Evolutionary conservation across 2,888 invertebrate species (phyloP).

Genomic region (Dasypolia templi): DNA sequence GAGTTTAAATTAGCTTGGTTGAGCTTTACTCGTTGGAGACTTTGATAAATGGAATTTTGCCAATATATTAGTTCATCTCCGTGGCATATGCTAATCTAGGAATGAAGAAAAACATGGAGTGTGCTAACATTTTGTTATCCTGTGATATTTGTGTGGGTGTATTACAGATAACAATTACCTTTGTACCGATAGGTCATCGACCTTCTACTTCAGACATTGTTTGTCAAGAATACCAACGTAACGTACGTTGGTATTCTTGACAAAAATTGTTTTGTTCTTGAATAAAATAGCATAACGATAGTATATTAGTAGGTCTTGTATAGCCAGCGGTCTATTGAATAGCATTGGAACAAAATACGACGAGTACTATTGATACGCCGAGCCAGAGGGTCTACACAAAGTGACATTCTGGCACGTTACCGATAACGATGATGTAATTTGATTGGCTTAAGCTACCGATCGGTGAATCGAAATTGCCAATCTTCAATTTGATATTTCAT

Average conservation of each 20-base stretch:
- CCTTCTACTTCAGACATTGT: neutral
- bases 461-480: no score
- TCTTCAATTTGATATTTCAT: no score
- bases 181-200: neutral
- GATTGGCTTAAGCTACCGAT: neutral
- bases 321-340: neutral
- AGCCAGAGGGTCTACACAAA: no score
- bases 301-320: neutral
- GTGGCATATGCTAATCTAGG: constrained; percentile 46
- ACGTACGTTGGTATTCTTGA: neutral
- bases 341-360: neutral
- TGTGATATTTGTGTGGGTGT: neutral
- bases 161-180: constrained; percentile 14
- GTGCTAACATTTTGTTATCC: constrained; percentile 15
- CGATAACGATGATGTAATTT: neutral
- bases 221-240: no score
- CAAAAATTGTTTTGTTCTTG: neutral
- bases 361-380: neutral
- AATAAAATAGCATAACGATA: neutral
- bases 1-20: constrained; percentile 13
- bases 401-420: neutral
- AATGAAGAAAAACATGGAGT: constrained; percentile 37
- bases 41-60: constrained; percentile 56
- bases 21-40: constrained; percentile 27
- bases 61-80: constrained; percentile 54